A percentile compares a stretch with the other conserved stretches of the same genome.
phyloP scores from a whole-genome alignment of 1,140 invertebrate species.

The Nasonia vitripennis region DNA sequence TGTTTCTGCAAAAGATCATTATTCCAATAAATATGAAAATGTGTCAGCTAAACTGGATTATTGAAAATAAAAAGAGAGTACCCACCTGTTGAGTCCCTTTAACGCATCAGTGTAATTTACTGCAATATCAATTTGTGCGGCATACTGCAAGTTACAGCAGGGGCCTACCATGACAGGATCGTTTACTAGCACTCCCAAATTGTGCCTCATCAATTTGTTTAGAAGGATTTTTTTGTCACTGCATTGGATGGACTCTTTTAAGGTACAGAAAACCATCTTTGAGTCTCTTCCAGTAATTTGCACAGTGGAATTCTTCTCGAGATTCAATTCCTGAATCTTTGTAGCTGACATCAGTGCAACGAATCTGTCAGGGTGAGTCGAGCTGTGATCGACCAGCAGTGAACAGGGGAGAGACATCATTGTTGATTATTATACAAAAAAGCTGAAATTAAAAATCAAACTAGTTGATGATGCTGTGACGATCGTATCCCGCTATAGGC shows the following conservation, averaged over 20 bases:
- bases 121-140: neutral
- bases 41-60: neutral
- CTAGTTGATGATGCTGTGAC: too few species aligned
- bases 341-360: neutral
- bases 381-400: neutral
- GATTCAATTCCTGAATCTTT: neutral
- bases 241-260: neutral
- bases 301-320: neutral
- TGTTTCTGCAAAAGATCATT: neutral
- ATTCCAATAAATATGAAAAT: neutral
- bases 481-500: too few species aligned
- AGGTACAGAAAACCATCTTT: neutral
- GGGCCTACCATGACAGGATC: neutral
- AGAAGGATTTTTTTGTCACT: neutral
- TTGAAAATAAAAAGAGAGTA: too few species aligned
- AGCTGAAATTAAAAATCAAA: too few species aligned
- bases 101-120: neutral
- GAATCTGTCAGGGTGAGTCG: neutral
- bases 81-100: neutral
- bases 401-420: neutral
- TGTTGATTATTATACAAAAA: neutral
- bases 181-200: neutral
- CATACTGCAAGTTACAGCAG: neutral
- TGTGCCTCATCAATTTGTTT: neutral
- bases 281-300: neutral